Conservation (phyloP, 1,140 invertebrate genomes). For the Aphaenogaster rudis region DNA sequence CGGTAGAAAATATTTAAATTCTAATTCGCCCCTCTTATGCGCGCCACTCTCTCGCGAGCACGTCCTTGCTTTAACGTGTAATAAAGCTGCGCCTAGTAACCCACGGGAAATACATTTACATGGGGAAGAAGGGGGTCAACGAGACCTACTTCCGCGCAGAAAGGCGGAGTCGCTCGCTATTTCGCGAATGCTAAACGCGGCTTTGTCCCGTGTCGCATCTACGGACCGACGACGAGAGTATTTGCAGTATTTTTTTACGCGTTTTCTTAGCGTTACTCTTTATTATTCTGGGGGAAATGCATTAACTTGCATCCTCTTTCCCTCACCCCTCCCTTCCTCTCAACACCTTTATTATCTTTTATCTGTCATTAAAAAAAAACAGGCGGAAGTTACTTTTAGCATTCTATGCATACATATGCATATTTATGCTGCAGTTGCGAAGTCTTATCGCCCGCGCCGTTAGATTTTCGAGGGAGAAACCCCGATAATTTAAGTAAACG, state of each 20-base stretch:
- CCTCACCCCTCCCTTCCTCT: not conserved
- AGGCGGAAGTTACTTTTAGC: not conserved
- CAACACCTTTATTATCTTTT: slow-evolving; percentile 3
- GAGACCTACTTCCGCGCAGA: slow-evolving; percentile 45
- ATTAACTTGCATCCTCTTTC: not conserved
- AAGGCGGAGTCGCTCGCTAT: slow-evolving; percentile 23
- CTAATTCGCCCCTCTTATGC: slow-evolving; percentile 62
- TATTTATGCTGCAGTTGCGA: not conserved
- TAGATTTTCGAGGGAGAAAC: not conserved
- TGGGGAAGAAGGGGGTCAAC: slow-evolving; percentile 55
- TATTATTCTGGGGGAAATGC: slow-evolving; percentile 15
- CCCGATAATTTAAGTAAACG: slow-evolving; percentile 34
- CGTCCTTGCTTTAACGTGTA: slow-evolving; percentile 56
- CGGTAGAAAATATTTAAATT: slow-evolving; percentile 70
- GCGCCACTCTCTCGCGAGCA: slow-evolving; percentile 25
- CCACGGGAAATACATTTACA: slow-evolving; percentile 64
- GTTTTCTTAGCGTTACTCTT: slow-evolving; percentile 29
- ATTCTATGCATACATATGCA: slow-evolving; percentile 1
- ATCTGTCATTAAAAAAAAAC: not conserved
- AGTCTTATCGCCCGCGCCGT: slow-evolving; percentile 1
- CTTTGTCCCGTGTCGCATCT: slow-evolving; percentile 48
- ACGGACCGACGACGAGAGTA: slow-evolving; percentile 18
- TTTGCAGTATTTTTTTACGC: slow-evolving; percentile 40
- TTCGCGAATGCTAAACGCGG: slow-evolving; percentile 59
- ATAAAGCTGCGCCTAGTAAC: slow-evolving; percentile 63